Conservation (phyloP, 2,888 invertebrate genomes). For the Hyles lineata region DNA sequence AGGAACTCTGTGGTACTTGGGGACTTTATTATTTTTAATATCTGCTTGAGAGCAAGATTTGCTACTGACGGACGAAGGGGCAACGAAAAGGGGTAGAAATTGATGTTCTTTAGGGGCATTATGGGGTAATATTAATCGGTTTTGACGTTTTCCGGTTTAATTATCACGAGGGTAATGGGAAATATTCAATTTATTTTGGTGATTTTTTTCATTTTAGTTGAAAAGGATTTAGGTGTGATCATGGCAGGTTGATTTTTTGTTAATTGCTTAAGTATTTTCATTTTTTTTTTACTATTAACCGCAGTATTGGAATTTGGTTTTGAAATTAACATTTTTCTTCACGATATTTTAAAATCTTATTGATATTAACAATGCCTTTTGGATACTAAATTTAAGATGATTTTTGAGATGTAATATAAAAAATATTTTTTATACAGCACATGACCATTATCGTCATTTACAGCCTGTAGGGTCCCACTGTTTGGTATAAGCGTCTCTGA, state of each 20-base stretch:
- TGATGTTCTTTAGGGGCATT: conserved; percentile 64
- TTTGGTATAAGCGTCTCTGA: too few relatives aligned
- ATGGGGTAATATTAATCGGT: conserved; percentile 72
- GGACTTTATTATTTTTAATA: conserved; percentile 79
- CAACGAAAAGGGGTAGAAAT: conserved; percentile 62
- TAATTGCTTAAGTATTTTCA: not conserved
- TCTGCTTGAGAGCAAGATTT: conserved; percentile 67
- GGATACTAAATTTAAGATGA: too few relatives aligned
- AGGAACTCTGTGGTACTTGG: conserved; percentile 61
- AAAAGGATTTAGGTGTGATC: not conserved
- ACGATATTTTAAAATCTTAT: too few relatives aligned
- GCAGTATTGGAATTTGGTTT: not conserved
- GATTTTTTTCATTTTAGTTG: conserved; percentile 4
- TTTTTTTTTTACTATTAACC: not conserved
- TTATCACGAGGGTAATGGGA: conserved; percentile 23
- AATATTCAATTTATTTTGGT: conserved; percentile 20
- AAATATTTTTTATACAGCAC: not conserved
- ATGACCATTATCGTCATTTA: too few relatives aligned
- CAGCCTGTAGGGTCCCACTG: too few relatives aligned
- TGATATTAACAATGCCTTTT: too few relatives aligned
- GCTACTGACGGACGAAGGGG: conserved; percentile 63
- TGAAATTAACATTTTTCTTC: too few relatives aligned
- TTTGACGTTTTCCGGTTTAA: conserved; percentile 43
- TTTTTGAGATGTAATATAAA: too few relatives aligned
- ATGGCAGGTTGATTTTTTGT: not conserved